Conservation (phyloP, 2,888 invertebrate species). For the Drosophila gaucha region DNA sequence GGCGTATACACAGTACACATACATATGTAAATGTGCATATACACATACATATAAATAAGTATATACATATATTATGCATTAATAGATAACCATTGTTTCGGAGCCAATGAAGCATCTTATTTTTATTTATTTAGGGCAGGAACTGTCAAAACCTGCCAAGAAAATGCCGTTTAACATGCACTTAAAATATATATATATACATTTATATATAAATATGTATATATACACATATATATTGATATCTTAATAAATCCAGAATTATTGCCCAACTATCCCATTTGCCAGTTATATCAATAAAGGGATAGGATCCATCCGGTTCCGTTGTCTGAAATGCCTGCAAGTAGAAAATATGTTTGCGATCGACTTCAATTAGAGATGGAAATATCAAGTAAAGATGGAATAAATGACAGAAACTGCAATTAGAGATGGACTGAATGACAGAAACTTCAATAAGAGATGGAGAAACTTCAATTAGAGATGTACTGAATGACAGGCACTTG, state of each 20-base stretch:
- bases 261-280: background rate
- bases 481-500: background rate
- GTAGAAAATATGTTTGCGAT: background rate
- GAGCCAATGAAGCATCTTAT: background rate
- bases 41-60: background rate
- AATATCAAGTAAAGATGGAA: background rate
- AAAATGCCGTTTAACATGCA: background rate
- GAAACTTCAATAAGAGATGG: background rate
- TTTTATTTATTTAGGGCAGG: background rate
- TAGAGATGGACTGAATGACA: too few relatives aligned
- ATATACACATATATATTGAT: background rate
- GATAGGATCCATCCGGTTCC: constrained; percentile 9
- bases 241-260: constrained; percentile 1
- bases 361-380: background rate
- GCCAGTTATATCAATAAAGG: background rate
- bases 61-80: background rate
- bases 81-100: constrained; percentile 6
- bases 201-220: background rate
- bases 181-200: background rate
- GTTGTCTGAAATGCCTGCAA: background rate
- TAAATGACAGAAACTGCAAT: background rate
- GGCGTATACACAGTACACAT: background rate
- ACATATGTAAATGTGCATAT: background rate
- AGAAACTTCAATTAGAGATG: background rate
- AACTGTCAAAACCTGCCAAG: background rate